These are phyloP conservation scores for Mormyrus proboscirostris DNA, from an alignment of 2,797 vertebrate genomes.

Conservation along the genomic window DNA sequence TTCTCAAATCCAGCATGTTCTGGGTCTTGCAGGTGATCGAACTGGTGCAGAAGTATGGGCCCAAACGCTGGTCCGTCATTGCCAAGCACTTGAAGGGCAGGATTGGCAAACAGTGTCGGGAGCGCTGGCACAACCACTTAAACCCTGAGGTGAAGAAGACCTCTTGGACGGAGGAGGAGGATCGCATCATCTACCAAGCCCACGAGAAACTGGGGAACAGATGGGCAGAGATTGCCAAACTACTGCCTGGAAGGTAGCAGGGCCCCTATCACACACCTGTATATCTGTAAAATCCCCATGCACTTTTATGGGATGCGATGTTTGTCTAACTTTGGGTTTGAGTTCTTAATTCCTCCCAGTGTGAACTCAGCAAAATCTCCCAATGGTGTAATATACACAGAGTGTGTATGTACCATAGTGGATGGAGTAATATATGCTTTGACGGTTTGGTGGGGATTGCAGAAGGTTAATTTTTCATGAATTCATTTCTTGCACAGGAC, in stretches of 20 bases:
- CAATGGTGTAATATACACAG: not conserved
- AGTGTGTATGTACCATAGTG: not conserved
- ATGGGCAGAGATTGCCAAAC: slow-evolving; percentile 98
- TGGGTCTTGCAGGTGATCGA: slow-evolving; percentile 83
- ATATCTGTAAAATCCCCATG: not conserved
- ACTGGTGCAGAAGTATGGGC: slow-evolving; percentile 97
- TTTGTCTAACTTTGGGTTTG: not conserved
- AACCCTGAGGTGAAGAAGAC: slow-evolving; percentile 99
- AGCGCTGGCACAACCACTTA: slow-evolving; percentile 99
- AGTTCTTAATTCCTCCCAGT: not conserved
- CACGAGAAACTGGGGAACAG: slow-evolving; percentile 98
- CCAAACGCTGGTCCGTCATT: slow-evolving; percentile 98
- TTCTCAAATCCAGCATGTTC: not conserved
- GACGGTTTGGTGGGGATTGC: slow-evolving; percentile 14
- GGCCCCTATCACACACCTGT: not conserved
- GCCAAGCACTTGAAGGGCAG: slow-evolving; percentile 98
- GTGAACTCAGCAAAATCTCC: not conserved
- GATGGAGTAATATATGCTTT: not conserved
- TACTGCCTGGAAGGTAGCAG: slow-evolving; percentile 95
- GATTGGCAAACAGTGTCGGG: slow-evolving; percentile 96
- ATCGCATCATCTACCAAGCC: slow-evolving; percentile 97
- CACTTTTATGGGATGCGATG: not conserved
- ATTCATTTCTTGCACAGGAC: slow-evolving; percentile 68
- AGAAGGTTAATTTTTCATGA: slow-evolving; percentile 19
- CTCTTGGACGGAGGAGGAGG: slow-evolving; percentile 98